Base-by-base conservation (phyloP, 2,113 vertebrate species). In the Cacatua alba region DNA sequence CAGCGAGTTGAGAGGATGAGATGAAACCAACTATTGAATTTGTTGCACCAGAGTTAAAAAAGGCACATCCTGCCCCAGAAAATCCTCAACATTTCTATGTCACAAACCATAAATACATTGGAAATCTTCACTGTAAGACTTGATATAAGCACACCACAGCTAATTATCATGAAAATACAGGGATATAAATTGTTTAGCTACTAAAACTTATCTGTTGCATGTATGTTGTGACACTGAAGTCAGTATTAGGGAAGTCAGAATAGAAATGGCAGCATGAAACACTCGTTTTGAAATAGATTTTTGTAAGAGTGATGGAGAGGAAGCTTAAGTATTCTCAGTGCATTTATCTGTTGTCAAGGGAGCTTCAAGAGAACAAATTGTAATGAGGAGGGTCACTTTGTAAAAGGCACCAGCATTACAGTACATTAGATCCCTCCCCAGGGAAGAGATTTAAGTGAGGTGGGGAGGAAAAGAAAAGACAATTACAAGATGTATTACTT, bases 401-500 rank as follows among this genome's bases (percentile, higher is more conserved):
- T 91, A 91, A 98, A 97, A 96, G 80, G 89, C 71, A 90, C 26
- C 29, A 89, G 92, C 88, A 94, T 94, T 93, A 94, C 62, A 94
- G 93, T 85, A 52, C 63, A 96, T 96, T 95, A 97, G 83, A 95
- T 74, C 80, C 86, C 43, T 85, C 97, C 96, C 93, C 43, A 26
- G 90, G 95, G 97, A 94, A 95, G 67, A 57, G 44, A 81, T 79
- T 89, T 86, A 96, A 97, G 94, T 90, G 94, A 63, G 87, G 90
- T 57, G 55, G 86, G 92, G 89, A 82, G n/a, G 69, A 20, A 53
- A 87, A 71, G 83, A 93, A 88, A 92, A 96, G 82, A 90, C 93
- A 95, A 97, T 95, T 96, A 92, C 86, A 95, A 96, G 80, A 81
- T 84, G 48, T 82, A 97, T 95, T 95, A 72, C 51, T 94, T 91